A percentile compares a stretch with the other conserved stretches of the same genome.
phyloP scores from a whole-genome alignment of 2,797 vertebrate species.

The Crocidura indochinensis region DNA sequence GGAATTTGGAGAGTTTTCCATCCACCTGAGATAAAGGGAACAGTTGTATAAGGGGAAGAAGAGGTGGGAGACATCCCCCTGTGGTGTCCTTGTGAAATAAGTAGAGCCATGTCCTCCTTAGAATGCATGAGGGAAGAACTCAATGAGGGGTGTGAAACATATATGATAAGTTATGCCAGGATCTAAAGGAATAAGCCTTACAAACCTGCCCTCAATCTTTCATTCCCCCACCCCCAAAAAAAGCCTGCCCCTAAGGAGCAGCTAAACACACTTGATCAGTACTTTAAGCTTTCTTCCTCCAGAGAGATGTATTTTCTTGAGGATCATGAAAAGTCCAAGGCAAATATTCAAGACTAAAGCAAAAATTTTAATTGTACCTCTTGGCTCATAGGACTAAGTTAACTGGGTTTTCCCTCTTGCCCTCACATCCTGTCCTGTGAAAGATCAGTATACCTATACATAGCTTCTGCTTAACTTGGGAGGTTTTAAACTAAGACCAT shows the following conservation, averaged over 20 bases:
- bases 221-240: constrained; percentile 10
- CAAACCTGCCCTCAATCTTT: background rate
- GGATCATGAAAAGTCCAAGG: background rate
- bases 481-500: background rate
- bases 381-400: background rate
- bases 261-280: background rate
- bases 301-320: constrained; percentile 13
- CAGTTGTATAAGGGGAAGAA: too few relatives aligned
- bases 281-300: background rate
- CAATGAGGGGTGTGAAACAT: background rate
- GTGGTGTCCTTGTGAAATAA: too few relatives aligned
- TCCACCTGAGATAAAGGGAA: too few relatives aligned
- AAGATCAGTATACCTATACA: background rate
- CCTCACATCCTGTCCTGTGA: background rate
- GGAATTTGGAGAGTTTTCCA: background rate
- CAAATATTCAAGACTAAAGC: background rate
- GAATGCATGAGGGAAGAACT: background rate
- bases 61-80: too few relatives aligned
- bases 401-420: background rate
- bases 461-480: background rate
- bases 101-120: too few relatives aligned
- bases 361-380: background rate
- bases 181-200: background rate
- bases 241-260: background rate
- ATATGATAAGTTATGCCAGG: too few relatives aligned